Evolutionary conservation across 2,888 invertebrate genomes (phyloP), one percentile per base, ranked within the genome.

Genomic region (Cantharis lateralis): DNA sequence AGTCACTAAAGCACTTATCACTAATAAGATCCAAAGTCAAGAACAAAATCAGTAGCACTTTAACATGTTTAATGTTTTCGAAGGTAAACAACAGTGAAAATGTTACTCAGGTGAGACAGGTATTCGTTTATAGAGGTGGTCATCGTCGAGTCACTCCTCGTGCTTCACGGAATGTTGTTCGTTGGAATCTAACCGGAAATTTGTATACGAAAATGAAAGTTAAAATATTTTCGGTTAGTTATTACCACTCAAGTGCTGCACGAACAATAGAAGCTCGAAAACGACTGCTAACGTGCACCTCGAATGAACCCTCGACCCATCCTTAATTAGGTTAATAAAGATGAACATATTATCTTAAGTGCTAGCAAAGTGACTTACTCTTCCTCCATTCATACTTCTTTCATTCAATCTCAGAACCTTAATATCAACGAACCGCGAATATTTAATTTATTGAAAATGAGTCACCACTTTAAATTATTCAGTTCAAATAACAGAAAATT

Each of bases 281-380:
- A 20, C 68, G 71, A 62, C 62, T 64, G 18, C 26, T 16, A 18
- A 18, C 74, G 62, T 74, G 79, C 81, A 81, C 82, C 82, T 81
- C 83, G 81, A 78, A 76, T 83, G 83, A 82, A 83, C 82, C 79
- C 81, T 79, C 81, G 80, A 80, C 82, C 80, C 81, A 82, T 82
- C 80, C 79, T 84, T 80, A 83, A 83, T 80, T 80, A 74, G 76
- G 74, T 79, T 77, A 78, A 78, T 70, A 64, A 74, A 71, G 73
- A 15, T 66, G 64, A 20, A 66, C 20, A 66, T 66, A 66, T 28
- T 28, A 28, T 20, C 64, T 66, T 66, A 66, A 66, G 63, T 24
- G 20, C 24, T 20, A 15, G 24, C 64, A 66, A 66, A 66, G 20
- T 20, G 64, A 20, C 64, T 16, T 20, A 20, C 16, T 16, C 48